Evolutionary conservation across 2,888 invertebrate genomes (phyloP).

Genomic region (Taphrorychus bicolor): DNA sequence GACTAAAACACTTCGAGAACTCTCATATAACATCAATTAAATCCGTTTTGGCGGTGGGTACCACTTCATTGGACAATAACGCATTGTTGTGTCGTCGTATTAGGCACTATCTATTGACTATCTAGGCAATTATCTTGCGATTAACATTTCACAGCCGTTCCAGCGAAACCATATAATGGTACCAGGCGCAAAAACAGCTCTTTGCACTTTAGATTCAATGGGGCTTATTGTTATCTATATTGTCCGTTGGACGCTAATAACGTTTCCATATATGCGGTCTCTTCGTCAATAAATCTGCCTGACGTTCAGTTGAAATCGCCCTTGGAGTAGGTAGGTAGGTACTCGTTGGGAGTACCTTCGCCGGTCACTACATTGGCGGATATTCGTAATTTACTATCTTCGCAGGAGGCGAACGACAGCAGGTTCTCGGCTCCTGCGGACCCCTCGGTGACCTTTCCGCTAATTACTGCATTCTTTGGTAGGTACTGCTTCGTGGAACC

Average conservation of each 20-base stretch:
- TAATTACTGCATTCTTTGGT: conserved; percentile 33
- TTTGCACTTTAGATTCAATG: conserved; percentile 23
- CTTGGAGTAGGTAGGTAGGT: too few relatives aligned
- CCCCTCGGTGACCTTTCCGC: conserved; percentile 25
- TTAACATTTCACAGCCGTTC: conserved; percentile 31
- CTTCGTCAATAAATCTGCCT: background rate
- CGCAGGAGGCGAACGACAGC: conserved; percentile 31
- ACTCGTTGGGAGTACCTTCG: background rate
- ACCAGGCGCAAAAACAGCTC: conserved; percentile 17
- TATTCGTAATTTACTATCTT: conserved; percentile 22
- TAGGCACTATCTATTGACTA: conserved; percentile 25
- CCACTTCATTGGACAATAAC: background rate
- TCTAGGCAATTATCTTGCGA: conserved; percentile 30
- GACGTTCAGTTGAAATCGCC: background rate
- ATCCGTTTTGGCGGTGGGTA: background rate
- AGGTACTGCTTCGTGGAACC: conserved; percentile 7
- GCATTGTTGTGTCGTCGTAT: conserved; percentile 23
- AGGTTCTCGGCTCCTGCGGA: conserved; percentile 34
- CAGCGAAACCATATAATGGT: conserved; percentile 16
- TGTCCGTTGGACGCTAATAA: background rate
- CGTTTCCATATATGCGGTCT: conserved; percentile 1
- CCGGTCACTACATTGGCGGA: conserved; percentile 15
- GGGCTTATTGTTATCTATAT: conserved; percentile 6
- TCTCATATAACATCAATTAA: background rate
- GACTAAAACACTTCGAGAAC: background rate